Base-by-base conservation (phyloP, 2,113 vertebrate species). In the Neopipo cinnamomea region DNA sequence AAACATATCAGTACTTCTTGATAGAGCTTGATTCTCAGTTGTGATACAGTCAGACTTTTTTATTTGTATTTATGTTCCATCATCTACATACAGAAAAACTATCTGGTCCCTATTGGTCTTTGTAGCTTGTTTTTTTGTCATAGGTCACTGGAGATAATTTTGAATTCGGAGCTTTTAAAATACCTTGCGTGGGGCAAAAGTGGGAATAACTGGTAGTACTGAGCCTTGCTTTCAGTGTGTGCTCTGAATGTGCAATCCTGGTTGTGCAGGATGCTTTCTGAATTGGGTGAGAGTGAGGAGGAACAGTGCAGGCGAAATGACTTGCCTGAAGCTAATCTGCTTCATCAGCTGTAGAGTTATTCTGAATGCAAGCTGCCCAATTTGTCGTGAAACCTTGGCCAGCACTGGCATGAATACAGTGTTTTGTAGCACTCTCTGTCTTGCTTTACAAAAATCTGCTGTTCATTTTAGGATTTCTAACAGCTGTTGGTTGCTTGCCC, bases 301-400 rank as follows among this genome's bases (percentile, higher is more conserved):
- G 50, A 80, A 24, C 82, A 44, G 89, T 47, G 67, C 90, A 44
- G 82, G 80, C 79, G 71, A 94, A 86, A 72, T 71, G 8, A 63
- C 61, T 88, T 81, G 95, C 90, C 92, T 93, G 91, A 37, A 91
- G 96, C 96, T 89, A 79, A 85, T 96, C 86, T 88, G 79, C 85
- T 92, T 90, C 75, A 75, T 91, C 93, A 92, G 59, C 83, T 91
- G 56, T 81, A 30, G 72, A 83, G 59, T 90, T 72, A 86, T 65
- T 95, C 82, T 89, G 88, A 81, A 78, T 74, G 77, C 89, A 94
- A 85, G 94, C 96, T 96, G 92, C 91, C 85, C 76, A 56, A 72
- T 96, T 96, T 96, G 90, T 91, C 93, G 71, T 44, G 83, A 94
- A 96, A 91, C 90, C 95, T 89, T 95, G 93, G 93, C 95, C 91